A percentile compares a stretch with the other conserved stretches of the same genome.
phyloP scores from a whole-genome alignment of 2,797 vertebrate species.

The Meriones psammophilus region DNA sequence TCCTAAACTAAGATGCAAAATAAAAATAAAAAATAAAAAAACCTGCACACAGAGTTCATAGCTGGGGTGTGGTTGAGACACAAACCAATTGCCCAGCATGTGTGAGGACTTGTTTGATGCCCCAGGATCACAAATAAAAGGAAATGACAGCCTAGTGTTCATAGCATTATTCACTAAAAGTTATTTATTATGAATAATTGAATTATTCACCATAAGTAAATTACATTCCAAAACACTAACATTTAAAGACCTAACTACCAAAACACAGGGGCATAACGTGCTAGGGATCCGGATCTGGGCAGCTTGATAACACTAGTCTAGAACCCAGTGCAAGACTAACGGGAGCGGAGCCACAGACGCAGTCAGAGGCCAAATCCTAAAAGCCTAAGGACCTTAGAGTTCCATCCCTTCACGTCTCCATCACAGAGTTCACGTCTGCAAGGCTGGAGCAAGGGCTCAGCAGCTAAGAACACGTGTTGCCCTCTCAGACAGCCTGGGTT shows the following conservation, averaged over 20 bases:
- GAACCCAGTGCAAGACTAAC: neutral
- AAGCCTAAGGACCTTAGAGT: neutral
- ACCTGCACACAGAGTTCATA: neutral
- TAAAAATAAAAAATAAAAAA: neutral
- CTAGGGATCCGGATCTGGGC: neutral
- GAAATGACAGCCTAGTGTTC: neutral
- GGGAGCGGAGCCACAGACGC: neutral
- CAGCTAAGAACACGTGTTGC: neutral
- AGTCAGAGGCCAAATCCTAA: neutral
- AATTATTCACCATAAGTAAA: conserved; percentile 2
- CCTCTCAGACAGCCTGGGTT: neutral
- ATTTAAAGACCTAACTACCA: conserved; percentile 33
- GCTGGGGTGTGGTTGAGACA: neutral
- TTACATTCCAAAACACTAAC: conserved; percentile 34
- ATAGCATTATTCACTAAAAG: neutral
- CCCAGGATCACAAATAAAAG: too few species aligned
- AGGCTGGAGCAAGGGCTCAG: neutral
- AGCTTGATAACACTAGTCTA: neutral
- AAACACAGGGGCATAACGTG: neutral
- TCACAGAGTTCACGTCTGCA: neutral
- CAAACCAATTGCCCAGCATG: neutral
- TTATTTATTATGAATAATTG: conserved; percentile 2
- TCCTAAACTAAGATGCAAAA: conserved; percentile 35
- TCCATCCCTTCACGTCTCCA: neutral
- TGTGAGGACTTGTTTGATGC: neutral